Base-by-base conservation (phyloP, 2,888 invertebrate genomes). In the Drosophila greeni region DNA sequence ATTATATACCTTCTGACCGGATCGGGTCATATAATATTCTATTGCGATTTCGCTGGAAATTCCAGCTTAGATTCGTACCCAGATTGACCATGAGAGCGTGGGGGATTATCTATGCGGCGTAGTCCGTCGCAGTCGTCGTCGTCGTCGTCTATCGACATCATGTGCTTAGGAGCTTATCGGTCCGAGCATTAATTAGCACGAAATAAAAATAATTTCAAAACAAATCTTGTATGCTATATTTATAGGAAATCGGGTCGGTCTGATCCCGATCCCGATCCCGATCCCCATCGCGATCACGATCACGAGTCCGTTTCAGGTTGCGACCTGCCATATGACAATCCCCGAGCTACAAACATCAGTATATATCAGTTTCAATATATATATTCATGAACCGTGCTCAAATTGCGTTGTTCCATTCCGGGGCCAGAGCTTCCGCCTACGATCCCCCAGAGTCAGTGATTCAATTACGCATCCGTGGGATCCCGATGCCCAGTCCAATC, bases 191-290 rank as follows among this genome's bases (percentile, higher is more conserved):
- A 49, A 31, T 24, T 61, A 52, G 26, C 18, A 54, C 43, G 20
- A 62, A 52, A 34, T 70, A 59, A 40, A 65, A 65, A 66, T 55
- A 55, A 66, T 52, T 65, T 65, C 66, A 66, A 66, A 64, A 64
- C 66, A 65, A 56, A 65, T 40, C 42, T 48, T 26, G 34, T 16
- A 26, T 18, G 20, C 20, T n/a, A 24, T 42, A 37, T 45, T 18
- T 34, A 23, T 53, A 53, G 66, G 37, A 45, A 53, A 33, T 54
- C 24, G 60, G 48, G 49, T 42, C 40, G 40, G 40, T 59, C 33
- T 36, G 20, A 39, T 47, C 16, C 29, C 26, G 23, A 26, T 53
- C 55, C 52, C 52, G 18, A 36, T 55, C 34, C 51, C 51, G 18
- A 36, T 55, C 34, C 18, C 18, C 18, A 37, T 37, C 37, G 18